phyloP scores from a whole-genome alignment of 2,888 invertebrate genomes.

The Chrysomela aeneicollis region DNA sequence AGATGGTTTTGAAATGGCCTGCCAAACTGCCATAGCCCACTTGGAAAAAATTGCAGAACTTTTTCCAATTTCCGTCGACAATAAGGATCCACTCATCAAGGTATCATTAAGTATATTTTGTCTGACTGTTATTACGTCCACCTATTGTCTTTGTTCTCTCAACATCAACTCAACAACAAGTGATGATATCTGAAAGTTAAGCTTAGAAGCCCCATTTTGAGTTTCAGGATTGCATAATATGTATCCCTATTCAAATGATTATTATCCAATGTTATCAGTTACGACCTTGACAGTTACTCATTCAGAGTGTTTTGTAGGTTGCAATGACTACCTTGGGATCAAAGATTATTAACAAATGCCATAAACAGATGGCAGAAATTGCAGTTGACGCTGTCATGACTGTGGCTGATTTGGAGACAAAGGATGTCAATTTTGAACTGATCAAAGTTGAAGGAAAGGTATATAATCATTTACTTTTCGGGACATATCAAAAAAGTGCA shows the following conservation, averaged over 20 bases:
- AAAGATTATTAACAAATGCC: constrained; percentile 97
- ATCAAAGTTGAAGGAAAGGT: constrained; percentile 98
- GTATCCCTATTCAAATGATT: no score
- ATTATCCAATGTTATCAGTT: no score
- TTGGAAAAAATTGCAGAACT: constrained; percentile 88
- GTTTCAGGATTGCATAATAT: no score
- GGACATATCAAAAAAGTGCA: constrained; percentile 29
- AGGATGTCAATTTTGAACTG: constrained; percentile 98
- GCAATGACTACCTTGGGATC: constrained; percentile 99
- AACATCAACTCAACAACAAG: no score
- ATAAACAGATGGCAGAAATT: constrained; percentile 97
- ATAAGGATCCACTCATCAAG: constrained; percentile 87
- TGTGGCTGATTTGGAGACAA: constrained; percentile 92
- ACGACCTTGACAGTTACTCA: not conserved
- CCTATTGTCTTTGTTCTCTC: no score
- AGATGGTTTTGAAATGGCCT: constrained; percentile 98
- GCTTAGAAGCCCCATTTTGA: no score
- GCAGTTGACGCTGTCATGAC: constrained; percentile 96
- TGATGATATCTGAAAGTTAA: no score
- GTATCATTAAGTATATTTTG: constrained; percentile 64
- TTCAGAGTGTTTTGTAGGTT: not conserved
- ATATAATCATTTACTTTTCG: not conserved
- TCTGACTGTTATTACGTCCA: no score
- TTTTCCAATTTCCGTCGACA: constrained; percentile 85
- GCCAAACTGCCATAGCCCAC: constrained; percentile 85